These are phyloP conservation scores for Cheilosia soror DNA, from an alignment of 2,888 invertebrate genomes.

Conservation along the genomic window DNA sequence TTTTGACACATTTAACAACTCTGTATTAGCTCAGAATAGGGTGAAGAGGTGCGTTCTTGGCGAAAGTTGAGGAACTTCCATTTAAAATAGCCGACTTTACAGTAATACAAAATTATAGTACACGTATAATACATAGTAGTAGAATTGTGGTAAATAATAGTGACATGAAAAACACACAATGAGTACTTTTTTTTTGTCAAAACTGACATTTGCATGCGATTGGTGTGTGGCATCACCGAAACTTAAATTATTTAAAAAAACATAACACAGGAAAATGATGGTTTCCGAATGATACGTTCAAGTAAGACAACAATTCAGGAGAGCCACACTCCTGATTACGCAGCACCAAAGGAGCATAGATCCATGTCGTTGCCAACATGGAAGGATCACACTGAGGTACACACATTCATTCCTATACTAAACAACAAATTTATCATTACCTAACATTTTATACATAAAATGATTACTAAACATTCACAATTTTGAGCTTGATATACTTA, in stretches of 20 bases:
- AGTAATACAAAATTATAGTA: no score
- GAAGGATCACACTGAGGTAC: slow-evolving; percentile 67
- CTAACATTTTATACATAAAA: slow-evolving; percentile 4
- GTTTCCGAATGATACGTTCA: slow-evolving; percentile 66
- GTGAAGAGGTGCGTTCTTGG: no score
- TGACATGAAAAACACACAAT: neutral
- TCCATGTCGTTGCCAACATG: slow-evolving; percentile 69
- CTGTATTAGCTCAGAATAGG: no score
- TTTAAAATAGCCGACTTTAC: no score
- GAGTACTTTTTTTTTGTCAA: neutral
- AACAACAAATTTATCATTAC: slow-evolving; percentile 10
- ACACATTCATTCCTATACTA: slow-evolving; percentile 24
- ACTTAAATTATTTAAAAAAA: slow-evolving; percentile 1
- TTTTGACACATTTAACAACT: no score
- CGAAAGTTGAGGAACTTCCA: no score
- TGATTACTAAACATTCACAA: neutral
- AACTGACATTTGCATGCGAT: neutral
- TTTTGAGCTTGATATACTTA: neutral
- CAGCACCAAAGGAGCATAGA: slow-evolving; percentile 66
- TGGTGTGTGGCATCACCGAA: neutral
- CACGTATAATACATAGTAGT: no score
- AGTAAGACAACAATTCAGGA: slow-evolving; percentile 72
- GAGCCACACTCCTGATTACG: slow-evolving; percentile 56
- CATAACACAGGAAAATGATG: slow-evolving; percentile 64
- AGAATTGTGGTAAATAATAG: neutral